Conservation (phyloP, 2,888 invertebrate genomes). For the Archaeoteleia sp. region DNA sequence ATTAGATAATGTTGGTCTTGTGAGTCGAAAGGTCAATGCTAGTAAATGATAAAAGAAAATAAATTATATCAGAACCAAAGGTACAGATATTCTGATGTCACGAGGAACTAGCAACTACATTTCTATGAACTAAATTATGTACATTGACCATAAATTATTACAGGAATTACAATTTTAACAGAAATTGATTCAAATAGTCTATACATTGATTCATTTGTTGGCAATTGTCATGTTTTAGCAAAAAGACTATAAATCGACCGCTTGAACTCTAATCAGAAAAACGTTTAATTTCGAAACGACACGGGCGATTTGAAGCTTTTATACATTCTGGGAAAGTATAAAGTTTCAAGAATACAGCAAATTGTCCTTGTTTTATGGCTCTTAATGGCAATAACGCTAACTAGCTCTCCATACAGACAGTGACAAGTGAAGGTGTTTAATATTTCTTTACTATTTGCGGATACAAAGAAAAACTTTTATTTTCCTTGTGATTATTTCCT, state of each 20-base stretch:
- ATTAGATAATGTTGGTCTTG: no score
- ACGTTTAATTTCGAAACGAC: neutral
- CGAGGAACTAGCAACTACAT: no score
- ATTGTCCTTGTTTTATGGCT: constrained; percentile 23
- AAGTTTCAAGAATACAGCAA: constrained; percentile 26
- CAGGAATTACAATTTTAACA: no score
- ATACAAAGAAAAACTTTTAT: no score
- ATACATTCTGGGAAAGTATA: constrained; percentile 22
- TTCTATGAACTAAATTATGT: no score
- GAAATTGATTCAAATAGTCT: no score
- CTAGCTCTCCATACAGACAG: neutral
- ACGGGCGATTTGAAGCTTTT: constrained; percentile 9
- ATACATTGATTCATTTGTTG: no score
- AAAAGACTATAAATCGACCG: neutral
- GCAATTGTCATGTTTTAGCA: neutral
- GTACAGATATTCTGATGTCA: no score
- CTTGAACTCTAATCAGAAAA: neutral
- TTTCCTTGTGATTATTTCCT: constrained; percentile 44
- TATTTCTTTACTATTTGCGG: constrained; percentile 24
- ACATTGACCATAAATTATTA: no score
- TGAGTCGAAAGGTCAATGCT: no score
- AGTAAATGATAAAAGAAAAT: no score
- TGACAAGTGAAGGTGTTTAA: constrained; percentile 19
- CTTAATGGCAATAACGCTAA: neutral
- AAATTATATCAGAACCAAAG: no score